Percentiles rank a stretch among this genome's conserved stretches.
Evolutionary conservation across 2,888 invertebrate species (phyloP).

Genomic region (Bombyx huttoni): DNA sequence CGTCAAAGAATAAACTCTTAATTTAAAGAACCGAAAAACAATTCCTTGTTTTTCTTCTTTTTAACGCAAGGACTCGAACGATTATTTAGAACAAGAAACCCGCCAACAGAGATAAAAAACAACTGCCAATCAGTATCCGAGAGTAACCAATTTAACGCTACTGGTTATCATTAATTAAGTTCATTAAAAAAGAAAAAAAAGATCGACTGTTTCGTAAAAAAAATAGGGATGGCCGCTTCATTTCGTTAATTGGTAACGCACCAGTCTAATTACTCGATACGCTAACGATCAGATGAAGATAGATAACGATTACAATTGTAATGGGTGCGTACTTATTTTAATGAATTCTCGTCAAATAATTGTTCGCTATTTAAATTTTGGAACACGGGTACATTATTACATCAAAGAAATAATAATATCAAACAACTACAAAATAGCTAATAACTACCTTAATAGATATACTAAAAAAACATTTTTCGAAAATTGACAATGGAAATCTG

Average conservation of each 20-base stretch:
- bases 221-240: conserved; percentile 14
- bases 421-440: no score
- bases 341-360: not conserved
- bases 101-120: not conserved
- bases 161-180: conserved; percentile 55
- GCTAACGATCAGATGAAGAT: conserved; percentile 34
- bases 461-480: no score
- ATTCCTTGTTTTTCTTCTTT: no score
- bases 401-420: no score
- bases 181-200: conserved; percentile 37
- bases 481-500: no score
- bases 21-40: no score
- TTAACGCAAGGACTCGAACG: not conserved
- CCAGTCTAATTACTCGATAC: conserved; percentile 53
- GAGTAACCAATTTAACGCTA: conserved; percentile 26
- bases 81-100: not conserved
- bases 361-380: not conserved
- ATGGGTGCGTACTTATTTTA: conserved; percentile 7
- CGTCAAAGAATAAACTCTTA: no score
- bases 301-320: conserved; percentile 14
- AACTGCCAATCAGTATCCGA: conserved; percentile 9
- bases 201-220: conserved; percentile 42
- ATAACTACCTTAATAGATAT: no score
- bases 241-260: conserved; percentile 60
- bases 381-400: no score